These are phyloP conservation scores for Diachasma alloeum DNA, from an alignment of 1,140 invertebrate species.

Conservation along the genomic window DNA sequence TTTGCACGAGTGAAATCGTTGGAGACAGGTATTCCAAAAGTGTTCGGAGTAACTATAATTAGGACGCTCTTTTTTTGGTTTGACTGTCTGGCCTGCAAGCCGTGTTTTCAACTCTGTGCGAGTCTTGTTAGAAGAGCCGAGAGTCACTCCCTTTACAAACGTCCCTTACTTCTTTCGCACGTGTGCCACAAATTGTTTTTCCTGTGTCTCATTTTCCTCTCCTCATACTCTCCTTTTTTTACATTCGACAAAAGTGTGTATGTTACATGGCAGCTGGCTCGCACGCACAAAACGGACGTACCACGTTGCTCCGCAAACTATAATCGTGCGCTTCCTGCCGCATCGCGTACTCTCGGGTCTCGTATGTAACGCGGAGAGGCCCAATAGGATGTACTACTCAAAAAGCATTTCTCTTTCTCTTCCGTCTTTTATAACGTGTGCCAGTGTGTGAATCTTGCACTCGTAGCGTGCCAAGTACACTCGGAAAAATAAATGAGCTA, in stretches of 20 bases:
- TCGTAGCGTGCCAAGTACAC: conserved; percentile 33
- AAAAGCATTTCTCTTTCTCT: conserved; percentile 41
- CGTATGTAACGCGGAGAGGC: neutral
- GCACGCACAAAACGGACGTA: conserved; percentile 32
- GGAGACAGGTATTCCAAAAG: conserved; percentile 3
- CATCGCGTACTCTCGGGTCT: conserved; percentile 34
- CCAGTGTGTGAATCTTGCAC: conserved; percentile 7
- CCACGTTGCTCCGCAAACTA: conserved; percentile 46
- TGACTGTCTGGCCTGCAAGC: conserved; percentile 7
- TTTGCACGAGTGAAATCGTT: neutral
- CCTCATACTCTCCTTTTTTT: neutral
- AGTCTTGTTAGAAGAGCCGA: neutral
- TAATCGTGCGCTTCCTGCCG: conserved; percentile 60
- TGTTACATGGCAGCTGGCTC: conserved; percentile 11
- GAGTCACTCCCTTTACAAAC: neutral
- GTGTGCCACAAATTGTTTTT: conserved; percentile 12
- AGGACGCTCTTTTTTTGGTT: conserved; percentile 17
- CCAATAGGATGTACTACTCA: conserved; percentile 44
- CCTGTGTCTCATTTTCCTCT: neutral
- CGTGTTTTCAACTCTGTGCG: neutral
- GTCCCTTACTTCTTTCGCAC: neutral
- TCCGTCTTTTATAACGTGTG: conserved; percentile 4
- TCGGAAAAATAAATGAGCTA: conserved; percentile 42
- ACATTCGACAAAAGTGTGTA: neutral
- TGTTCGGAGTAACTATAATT: conserved; percentile 1